phyloP scores from a whole-genome alignment of 2,888 invertebrate genomes.

The Melieria crassipennis region DNA sequence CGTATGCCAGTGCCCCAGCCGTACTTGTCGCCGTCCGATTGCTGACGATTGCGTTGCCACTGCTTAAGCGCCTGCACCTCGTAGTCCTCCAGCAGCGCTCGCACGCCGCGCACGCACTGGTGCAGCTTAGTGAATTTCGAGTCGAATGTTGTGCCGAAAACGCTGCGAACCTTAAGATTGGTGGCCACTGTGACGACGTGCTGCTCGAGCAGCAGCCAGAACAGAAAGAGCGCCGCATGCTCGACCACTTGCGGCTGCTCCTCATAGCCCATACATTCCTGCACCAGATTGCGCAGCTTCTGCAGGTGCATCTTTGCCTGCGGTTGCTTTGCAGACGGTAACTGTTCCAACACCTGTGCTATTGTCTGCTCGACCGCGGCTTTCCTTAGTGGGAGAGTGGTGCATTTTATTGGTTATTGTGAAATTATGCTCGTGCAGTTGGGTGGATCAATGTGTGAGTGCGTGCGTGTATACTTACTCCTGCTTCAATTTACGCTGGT shows the following conservation, averaged over 20 bases:
- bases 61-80: conserved; percentile 67
- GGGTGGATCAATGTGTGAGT: conserved; percentile 5
- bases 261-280: conserved; percentile 68
- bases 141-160: conserved; percentile 71
- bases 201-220: conserved; percentile 71
- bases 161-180: conserved; percentile 69
- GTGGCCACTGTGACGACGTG: conserved; percentile 71
- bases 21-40: conserved; percentile 25
- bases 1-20: conserved; percentile 55
- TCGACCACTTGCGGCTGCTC: conserved; percentile 71
- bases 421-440: not conserved
- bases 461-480: conserved; percentile 38
- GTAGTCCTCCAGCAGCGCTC: conserved; percentile 66
- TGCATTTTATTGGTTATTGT: not conserved
- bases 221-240: conserved; percentile 71
- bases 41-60: conserved; percentile 61
- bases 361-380: conserved; percentile 47
- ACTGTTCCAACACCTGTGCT: conserved; percentile 47
- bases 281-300: conserved; percentile 61
- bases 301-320: conserved; percentile 55
- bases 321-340: conserved; percentile 47
- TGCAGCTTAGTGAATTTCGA: conserved; percentile 70
- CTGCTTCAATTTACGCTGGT: conserved; percentile 34
- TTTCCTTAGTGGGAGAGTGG: not conserved
- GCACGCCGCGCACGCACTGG: conserved; percentile 69